Evolutionary conservation across 2,888 invertebrate genomes (phyloP), one percentile per base, ranked within the genome.

Genomic region (Monoplex corrugatus): DNA sequence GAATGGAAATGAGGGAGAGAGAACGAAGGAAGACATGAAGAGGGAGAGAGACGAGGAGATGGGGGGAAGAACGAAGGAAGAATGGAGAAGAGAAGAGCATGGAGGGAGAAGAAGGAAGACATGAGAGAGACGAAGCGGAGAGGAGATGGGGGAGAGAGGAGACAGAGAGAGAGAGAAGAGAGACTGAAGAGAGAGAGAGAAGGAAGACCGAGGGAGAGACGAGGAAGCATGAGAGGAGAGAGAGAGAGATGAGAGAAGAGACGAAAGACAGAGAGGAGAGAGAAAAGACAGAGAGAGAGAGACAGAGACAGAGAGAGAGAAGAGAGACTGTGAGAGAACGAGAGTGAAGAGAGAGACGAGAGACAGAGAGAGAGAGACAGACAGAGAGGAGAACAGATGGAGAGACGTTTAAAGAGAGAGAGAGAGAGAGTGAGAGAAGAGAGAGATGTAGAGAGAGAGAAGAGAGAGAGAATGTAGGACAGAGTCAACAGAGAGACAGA

Each of bases 281-380:
- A 16, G 32, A 32, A 10, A 32, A 88, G 43, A 80, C 45, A n/a
- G 45, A 83, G 68, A 35, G 57, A 44, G 57, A 85, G 82, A 72
- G 44, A 45, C 2, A 85, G 68, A 88, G 57, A 84, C 19, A 88
- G 50, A 89, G 86, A 89, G 75, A 86, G 72, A 89, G 75, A 72
- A 45, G 40, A 38, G 72, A 38, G 80, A 57, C 78, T 44, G 57
- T n/a, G 86, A 89, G 72, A 86, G 44, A 75, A 43, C 86, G 43
- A 80, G 43, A 72, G 82, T 63, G 82, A 86, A 50, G 45, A 84
- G 50, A 86, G 80, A 86, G 72, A 80, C n/a, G 86, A 89, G 72
- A 86, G 44, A 75, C 40, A 89, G 43, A 80, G 43, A 72, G 82
- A 82, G 82, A 86, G 78, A 40, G 86, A 50, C 40, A 80, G 63